Evolutionary conservation across 2,888 invertebrate species (phyloP).

Genomic region (Spodoptera littoralis): DNA sequence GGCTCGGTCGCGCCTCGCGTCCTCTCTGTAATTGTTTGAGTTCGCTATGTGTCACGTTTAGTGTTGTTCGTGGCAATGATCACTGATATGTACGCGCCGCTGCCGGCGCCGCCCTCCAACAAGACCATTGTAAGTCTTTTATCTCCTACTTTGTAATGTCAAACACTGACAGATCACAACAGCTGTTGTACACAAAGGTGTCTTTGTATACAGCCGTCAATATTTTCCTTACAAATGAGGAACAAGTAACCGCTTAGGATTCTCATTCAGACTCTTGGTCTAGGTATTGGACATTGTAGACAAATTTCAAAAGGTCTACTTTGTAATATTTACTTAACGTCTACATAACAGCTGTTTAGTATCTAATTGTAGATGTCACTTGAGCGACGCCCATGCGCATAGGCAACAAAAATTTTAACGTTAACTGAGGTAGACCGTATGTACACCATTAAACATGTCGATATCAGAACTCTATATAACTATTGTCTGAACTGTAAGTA

Average conservation of each 20-base stretch:
- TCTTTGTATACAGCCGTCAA: constrained; percentile 9
- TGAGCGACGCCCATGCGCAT: too few relatives aligned
- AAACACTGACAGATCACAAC: constrained; percentile 49
- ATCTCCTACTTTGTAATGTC: constrained; percentile 40
- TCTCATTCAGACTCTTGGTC: too few relatives aligned
- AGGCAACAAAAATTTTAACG: too few relatives aligned
- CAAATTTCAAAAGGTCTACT: not conserved
- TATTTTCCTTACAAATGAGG: too few relatives aligned
- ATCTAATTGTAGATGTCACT: too few relatives aligned
- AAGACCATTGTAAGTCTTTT: constrained; percentile 82
- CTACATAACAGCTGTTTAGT: too few relatives aligned
- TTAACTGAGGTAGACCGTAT: too few relatives aligned
- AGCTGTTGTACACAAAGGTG: constrained; percentile 43
- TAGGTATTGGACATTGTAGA: not conserved
- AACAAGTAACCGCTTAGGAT: too few relatives aligned
- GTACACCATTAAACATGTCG: too few relatives aligned
- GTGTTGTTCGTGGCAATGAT: constrained; percentile 80
- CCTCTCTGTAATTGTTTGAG: constrained; percentile 55
- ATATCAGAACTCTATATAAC: too few relatives aligned
- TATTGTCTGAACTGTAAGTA: too few relatives aligned
- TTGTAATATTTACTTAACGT: too few relatives aligned
- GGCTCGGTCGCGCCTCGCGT: constrained; percentile 51
- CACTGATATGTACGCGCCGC: constrained; percentile 86
- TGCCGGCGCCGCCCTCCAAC: constrained; percentile 79
- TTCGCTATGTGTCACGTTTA: constrained; percentile 64